Evolutionary conservation across 2,797 vertebrate species (phyloP).

Genomic region (Labroides dimidiatus): DNA sequence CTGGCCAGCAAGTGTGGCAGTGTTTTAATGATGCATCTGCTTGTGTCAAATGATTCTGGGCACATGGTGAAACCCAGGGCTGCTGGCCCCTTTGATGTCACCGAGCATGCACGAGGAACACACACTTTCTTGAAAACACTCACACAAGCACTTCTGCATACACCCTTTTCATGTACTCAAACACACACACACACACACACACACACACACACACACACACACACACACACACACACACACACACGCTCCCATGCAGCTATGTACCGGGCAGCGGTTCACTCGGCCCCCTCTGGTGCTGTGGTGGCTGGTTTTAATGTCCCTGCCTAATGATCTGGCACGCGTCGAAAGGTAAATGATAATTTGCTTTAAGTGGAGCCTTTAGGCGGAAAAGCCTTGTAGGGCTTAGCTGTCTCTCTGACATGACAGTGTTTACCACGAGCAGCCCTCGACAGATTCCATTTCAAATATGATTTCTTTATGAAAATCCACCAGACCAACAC

Average conservation of each 20-base stretch:
- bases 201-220: slow-evolving; percentile 39
- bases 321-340: slow-evolving; percentile 89
- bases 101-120: slow-evolving; percentile 31
- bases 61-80: slow-evolving; percentile 83
- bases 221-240: slow-evolving; percentile 49
- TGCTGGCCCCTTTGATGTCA: slow-evolving; percentile 84
- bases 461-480: slow-evolving; percentile 73
- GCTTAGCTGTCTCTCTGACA: slow-evolving; percentile 75
- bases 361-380: slow-evolving; percentile 89
- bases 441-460: slow-evolving; percentile 75
- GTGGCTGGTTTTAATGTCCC: slow-evolving; percentile 87
- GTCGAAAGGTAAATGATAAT: slow-evolving; percentile 88
- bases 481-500: slow-evolving; percentile 55
- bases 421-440: slow-evolving; percentile 73
- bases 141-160: slow-evolving; percentile 55
- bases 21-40: slow-evolving; percentile 89
- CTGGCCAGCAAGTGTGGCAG: slow-evolving; percentile 76
- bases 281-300: slow-evolving; percentile 83
- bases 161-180: slow-evolving; percentile 39
- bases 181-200: slow-evolving; percentile 53
- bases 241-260: slow-evolving; percentile 65
- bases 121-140: slow-evolving; percentile 55
- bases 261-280: slow-evolving; percentile 82
- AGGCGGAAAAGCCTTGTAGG: slow-evolving; percentile 83
- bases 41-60: slow-evolving; percentile 87